A percentile compares a stretch with the other conserved stretches of the same genome.
Evolutionary conservation across 2,888 invertebrate species (phyloP).

Genomic region (Dicranocentrus wangi): DNA sequence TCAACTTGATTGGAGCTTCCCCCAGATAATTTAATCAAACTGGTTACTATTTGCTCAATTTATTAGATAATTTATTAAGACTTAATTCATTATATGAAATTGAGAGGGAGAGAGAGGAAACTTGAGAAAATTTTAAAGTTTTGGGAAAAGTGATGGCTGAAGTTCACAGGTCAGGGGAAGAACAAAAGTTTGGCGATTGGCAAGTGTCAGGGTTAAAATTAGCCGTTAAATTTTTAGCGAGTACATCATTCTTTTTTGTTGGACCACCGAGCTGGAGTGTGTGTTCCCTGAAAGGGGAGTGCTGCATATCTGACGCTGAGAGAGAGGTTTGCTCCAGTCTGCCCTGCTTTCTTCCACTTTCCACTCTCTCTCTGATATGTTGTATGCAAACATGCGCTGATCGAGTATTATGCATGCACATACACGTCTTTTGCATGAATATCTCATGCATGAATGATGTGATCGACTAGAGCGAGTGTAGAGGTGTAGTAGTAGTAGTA

Average conservation of each 20-base stretch:
- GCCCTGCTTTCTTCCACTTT: conserved; percentile 37
- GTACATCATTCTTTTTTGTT: too few relatives aligned
- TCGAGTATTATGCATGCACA: conserved; percentile 53
- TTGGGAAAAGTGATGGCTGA: not conserved
- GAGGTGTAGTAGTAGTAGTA: not conserved
- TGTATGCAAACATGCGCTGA: conserved; percentile 37
- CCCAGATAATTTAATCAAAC: conserved; percentile 50
- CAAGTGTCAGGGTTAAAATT: too few relatives aligned
- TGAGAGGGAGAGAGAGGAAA: not conserved
- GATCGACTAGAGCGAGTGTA: conserved; percentile 43
- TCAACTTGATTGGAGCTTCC: conserved; percentile 49
- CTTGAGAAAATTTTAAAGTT: not conserved
- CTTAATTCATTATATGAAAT: conserved; percentile 36
- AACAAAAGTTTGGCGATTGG: too few relatives aligned
- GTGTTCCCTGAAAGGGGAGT: too few relatives aligned
- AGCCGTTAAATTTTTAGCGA: too few relatives aligned
- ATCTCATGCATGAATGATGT: conserved; percentile 63
- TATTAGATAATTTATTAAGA: conserved; percentile 45
- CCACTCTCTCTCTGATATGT: not conserved
- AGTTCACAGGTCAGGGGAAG: conserved; percentile 45
- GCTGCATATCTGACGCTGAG: not conserved
- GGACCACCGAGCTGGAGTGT: too few relatives aligned
- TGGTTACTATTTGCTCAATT: conserved; percentile 42
- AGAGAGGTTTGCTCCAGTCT: not conserved
- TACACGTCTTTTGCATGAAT: conserved; percentile 56